A percentile compares a stretch with the other conserved stretches of the same genome.
Evolutionary conservation across 2,888 invertebrate species (phyloP).

Genomic region (Calameuta pallipes): DNA sequence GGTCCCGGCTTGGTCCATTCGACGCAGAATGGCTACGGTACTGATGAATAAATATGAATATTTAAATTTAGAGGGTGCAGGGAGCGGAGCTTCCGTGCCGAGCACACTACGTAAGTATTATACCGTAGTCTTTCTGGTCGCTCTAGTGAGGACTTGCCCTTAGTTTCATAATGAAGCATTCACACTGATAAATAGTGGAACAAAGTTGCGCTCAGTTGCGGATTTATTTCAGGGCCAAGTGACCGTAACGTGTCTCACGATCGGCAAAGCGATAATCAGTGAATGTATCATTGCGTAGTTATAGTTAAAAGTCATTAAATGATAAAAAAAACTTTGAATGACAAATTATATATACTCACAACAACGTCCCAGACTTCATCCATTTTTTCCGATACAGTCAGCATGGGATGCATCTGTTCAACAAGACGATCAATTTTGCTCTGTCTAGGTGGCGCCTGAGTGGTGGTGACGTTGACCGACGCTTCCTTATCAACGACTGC

Average conservation of each 20-base stretch:
- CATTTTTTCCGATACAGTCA: slow-evolving; percentile 89
- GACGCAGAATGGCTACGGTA: too few species aligned
- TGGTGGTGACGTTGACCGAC: slow-evolving; percentile 70
- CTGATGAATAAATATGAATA: too few species aligned
- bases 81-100: too few species aligned
- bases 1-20: too few species aligned
- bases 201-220: neutral
- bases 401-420: slow-evolving; percentile 85
- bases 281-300: neutral
- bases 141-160: too few species aligned
- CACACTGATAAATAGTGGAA: too few species aligned
- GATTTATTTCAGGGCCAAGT: slow-evolving; percentile 42
- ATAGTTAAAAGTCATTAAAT: neutral
- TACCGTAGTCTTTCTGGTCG: too few species aligned
- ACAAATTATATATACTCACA: slow-evolving; percentile 56
- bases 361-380: slow-evolving; percentile 93
- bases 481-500: slow-evolving; percentile 83
- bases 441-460: slow-evolving; percentile 72
- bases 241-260: slow-evolving; percentile 21
- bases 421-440: slow-evolving; percentile 86
- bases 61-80: too few species aligned
- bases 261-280: too few species aligned
- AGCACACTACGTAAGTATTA: too few species aligned
- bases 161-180: too few species aligned
- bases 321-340: neutral